Conservation (phyloP, 2,797 vertebrate genomes). For the Pempheris klunzingeri region DNA sequence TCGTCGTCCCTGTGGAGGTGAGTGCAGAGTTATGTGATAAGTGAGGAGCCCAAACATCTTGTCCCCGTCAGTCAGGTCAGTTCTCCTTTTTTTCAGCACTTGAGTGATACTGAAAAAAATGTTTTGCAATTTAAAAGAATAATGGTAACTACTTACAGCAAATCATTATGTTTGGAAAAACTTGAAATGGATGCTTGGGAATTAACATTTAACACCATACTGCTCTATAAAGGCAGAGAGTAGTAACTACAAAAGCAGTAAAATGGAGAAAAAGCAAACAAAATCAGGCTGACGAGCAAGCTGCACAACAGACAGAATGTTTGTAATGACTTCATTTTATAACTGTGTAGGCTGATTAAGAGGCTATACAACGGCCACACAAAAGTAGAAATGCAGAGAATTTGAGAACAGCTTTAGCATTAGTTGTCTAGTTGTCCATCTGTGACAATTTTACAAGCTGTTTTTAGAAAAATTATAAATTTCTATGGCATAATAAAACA, state of each 20-base stretch:
- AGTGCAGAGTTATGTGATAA: slow-evolving; percentile 26
- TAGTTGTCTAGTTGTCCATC: background rate
- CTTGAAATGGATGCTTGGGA: slow-evolving; percentile 6
- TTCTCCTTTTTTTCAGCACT: background rate
- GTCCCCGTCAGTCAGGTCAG: slow-evolving; percentile 7
- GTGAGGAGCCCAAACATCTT: background rate
- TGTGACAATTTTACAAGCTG: background rate
- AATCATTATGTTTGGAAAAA: slow-evolving; percentile 4
- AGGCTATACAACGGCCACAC: background rate
- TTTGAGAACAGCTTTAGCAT: background rate
- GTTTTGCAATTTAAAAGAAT: slow-evolving; percentile 3
- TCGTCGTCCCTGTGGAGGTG: slow-evolving; percentile 91
- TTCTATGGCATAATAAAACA: background rate
- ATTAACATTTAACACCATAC: background rate
- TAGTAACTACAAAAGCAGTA: background rate
- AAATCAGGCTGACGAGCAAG: background rate
- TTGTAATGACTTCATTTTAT: slow-evolving; percentile 6
- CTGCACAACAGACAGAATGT: background rate
- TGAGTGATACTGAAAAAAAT: background rate
- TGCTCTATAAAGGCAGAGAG: background rate
- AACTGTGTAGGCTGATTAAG: background rate
- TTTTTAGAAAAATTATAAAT: background rate
- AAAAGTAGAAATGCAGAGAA: background rate
- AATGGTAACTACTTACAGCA: slow-evolving; percentile 3
- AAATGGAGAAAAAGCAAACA: background rate